A percentile compares a stretch with the other conserved stretches of the same genome.
These are phyloP conservation scores for Clistopyga incitator DNA, from an alignment of 2,888 invertebrate species.

Conservation along the genomic window DNA sequence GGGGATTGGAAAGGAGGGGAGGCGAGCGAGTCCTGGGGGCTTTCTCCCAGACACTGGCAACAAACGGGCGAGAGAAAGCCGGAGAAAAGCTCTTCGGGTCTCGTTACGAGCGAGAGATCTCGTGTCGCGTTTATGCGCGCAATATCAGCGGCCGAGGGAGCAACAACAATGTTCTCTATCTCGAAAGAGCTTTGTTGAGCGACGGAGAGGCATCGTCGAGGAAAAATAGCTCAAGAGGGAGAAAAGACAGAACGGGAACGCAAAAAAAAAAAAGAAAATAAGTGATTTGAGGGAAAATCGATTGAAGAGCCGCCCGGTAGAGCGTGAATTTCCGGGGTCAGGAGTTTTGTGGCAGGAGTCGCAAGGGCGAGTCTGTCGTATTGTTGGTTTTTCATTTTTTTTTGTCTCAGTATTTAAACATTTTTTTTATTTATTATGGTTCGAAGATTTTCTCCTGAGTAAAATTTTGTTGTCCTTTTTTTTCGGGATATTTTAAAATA, in stretches of 20 bases:
- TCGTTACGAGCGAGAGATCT: constrained; percentile 10
- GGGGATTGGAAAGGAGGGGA: constrained; percentile 8
- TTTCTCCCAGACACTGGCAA: neutral
- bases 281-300: constrained; percentile 62
- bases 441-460: neutral
- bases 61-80: neutral
- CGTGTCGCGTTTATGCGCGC: constrained; percentile 23
- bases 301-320: constrained; percentile 59
- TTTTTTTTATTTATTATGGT: neutral
- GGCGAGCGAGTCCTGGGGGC: neutral
- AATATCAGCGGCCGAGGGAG: constrained; percentile 35
- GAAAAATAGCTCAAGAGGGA: constrained; percentile 9
- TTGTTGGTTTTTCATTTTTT: constrained; percentile 22
- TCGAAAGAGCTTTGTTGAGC: constrained; percentile 13
- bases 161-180: constrained; percentile 53
- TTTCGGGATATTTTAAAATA: no score
- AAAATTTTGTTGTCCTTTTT: neutral
- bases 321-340: constrained; percentile 66
- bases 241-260: neutral
- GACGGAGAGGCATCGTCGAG: neutral
- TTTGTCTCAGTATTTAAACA: no score
- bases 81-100: neutral
- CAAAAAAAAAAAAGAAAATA: constrained; percentile 36
- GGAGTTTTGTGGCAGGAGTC: constrained; percentile 58
- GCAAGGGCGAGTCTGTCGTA: constrained; percentile 61